phyloP scores from a whole-genome alignment of 92 coral and sea anemone genomes.

The Galaxea fascicularis region DNA sequence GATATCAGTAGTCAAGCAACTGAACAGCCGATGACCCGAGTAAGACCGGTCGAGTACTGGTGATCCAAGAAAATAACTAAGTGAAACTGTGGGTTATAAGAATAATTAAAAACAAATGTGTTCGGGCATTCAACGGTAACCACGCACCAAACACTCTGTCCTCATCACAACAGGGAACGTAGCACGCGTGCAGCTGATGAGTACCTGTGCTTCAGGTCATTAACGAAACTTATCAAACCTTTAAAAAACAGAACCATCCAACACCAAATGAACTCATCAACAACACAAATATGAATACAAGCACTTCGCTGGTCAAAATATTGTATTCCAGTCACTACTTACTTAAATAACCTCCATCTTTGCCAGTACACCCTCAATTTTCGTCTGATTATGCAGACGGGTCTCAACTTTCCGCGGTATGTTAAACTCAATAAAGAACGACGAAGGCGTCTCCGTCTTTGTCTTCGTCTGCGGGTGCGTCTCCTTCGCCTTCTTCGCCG shows the following conservation, averaged over 20 bases:
- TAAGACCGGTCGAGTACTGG: too few species aligned
- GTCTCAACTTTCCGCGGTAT: slow-evolving; percentile 9
- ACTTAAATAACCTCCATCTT: slow-evolving; percentile 1
- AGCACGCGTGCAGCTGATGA: too few species aligned
- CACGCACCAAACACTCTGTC: not conserved
- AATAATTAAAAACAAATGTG: not conserved
- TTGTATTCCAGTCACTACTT: not conserved
- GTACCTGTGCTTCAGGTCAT: too few species aligned
- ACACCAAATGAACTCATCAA: not conserved
- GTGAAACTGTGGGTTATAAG: too few species aligned
- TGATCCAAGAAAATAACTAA: too few species aligned
- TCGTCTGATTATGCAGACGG: not conserved
- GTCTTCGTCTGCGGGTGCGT: slow-evolving; percentile 27
- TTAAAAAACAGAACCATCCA: not conserved
- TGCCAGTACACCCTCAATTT: not conserved
- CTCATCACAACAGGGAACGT: too few species aligned
- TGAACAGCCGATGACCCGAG: too few species aligned
- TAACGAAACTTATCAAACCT: not conserved
- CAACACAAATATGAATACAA: not conserved
- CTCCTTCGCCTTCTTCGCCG: slow-evolving; percentile 33
- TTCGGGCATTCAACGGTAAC: not conserved
- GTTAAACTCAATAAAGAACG: slow-evolving; percentile 14
- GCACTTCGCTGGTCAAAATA: not conserved
- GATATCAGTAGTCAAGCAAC: too few species aligned
- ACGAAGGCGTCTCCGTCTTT: slow-evolving; percentile 7